Evolutionary conservation across 1,140 invertebrate genomes (phyloP).

Genomic region (Druon quercuslanigerum): DNA sequence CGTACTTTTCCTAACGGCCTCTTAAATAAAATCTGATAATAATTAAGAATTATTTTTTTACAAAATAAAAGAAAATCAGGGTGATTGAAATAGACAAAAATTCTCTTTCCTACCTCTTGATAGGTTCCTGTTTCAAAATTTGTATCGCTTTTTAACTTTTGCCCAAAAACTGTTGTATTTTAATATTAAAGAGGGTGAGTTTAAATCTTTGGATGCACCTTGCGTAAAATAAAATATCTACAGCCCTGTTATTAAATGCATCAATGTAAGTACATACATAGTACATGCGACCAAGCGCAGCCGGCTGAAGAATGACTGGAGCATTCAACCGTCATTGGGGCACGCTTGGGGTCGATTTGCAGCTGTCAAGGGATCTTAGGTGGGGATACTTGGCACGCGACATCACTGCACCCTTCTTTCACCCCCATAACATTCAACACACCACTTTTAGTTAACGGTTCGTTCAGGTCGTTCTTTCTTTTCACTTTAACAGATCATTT

Average conservation of each 20-base stretch:
- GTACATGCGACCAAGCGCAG: not conserved
- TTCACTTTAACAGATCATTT: constrained; percentile 5
- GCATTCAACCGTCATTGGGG: constrained; percentile 41
- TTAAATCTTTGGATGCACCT: not conserved
- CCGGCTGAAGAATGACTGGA: constrained; percentile 1
- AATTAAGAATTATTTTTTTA: no score
- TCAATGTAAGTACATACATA: not conserved
- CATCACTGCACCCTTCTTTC: constrained; percentile 34
- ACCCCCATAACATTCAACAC: constrained; percentile 51
- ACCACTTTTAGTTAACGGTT: constrained; percentile 48
- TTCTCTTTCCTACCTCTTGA: no score
- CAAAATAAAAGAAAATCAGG: no score
- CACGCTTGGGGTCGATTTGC: constrained; percentile 48
- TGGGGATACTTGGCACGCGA: constrained; percentile 60
- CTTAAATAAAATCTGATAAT: no score
- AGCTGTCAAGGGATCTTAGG: constrained; percentile 50
- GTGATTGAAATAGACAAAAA: no score
- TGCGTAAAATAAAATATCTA: not conserved
- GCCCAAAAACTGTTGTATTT: no score
- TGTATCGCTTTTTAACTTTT: no score
- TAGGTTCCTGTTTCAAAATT: no score
- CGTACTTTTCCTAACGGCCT: no score
- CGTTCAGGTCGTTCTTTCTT: constrained; percentile 30
- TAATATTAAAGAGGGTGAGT: no score
- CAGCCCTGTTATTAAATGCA: not conserved